A percentile compares a stretch with the other conserved stretches of the same genome.
Conservation (phyloP, 1,140 invertebrate genomes). For the Neoseiulus cucumeris region DNA sequence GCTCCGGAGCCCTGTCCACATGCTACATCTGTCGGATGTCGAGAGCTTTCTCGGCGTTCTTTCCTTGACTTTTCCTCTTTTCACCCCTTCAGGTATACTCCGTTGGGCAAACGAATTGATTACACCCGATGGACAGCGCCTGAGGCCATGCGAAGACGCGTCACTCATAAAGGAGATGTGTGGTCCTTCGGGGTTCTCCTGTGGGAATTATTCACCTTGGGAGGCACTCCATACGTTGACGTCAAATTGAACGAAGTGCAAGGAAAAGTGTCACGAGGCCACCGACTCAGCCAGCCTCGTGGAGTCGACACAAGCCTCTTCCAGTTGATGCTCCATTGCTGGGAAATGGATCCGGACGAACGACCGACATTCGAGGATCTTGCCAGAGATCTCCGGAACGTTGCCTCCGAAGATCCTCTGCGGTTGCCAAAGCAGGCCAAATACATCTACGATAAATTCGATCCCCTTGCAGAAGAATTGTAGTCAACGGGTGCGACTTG, state of each 20-base stretch:
- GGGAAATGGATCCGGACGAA: conserved; percentile 58
- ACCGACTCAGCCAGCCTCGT: conserved; percentile 45
- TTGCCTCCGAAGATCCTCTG: background rate
- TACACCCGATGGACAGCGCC: conserved; percentile 53
- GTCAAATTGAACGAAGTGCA: conserved; percentile 41
- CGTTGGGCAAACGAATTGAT: conserved; percentile 30
- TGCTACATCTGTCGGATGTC: conserved; percentile 46
- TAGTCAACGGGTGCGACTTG: background rate
- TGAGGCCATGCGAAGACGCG: conserved; percentile 39
- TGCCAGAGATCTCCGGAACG: conserved; percentile 13
- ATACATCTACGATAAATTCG: conserved; percentile 5
- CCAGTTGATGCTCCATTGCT: conserved; percentile 59
- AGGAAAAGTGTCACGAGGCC: conserved; percentile 41
- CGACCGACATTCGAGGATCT: conserved; percentile 45
- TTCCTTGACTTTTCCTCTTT: background rate
- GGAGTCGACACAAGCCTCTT: conserved; percentile 25
- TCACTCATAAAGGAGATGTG: background rate
- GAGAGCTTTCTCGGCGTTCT: conserved; percentile 39
- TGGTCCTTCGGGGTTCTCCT: conserved; percentile 60
- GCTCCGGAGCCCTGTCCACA: conserved; percentile 36
- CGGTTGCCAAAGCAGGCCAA: background rate
- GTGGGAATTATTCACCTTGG: conserved; percentile 63
- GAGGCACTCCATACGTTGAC: conserved; percentile 50
- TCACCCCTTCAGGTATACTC: conserved; percentile 3
- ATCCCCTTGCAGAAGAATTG: conserved; percentile 2